Conservation (phyloP, 2,797 vertebrate genomes). For the Avahi laniger region DNA sequence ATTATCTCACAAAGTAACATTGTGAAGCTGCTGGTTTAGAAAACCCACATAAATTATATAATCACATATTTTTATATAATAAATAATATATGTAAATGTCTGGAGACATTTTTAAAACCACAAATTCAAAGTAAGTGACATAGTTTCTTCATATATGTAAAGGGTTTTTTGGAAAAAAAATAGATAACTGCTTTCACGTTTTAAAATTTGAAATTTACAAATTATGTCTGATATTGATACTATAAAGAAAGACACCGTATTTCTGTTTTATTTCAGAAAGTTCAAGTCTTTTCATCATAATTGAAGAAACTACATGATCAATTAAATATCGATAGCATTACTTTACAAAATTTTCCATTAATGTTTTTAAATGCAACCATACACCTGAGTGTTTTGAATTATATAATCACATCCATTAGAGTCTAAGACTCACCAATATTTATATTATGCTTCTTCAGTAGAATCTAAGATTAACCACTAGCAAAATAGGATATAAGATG, state of each 20-base stretch:
- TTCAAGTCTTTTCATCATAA: constrained; percentile 66
- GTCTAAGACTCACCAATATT: neutral
- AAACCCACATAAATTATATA: constrained; percentile 23
- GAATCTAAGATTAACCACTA: neutral
- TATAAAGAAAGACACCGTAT: constrained; percentile 39
- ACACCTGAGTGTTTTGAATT: constrained; percentile 5
- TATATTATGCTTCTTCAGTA: neutral
- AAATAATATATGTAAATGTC: constrained; percentile 39
- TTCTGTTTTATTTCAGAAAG: constrained; percentile 62
- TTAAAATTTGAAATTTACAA: constrained; percentile 48
- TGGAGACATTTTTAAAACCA: constrained; percentile 57
- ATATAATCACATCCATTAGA: neutral
- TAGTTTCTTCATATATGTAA: constrained; percentile 46
- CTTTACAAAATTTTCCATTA: constrained; percentile 44
- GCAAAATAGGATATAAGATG: neutral
- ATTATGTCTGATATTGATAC: constrained; percentile 35
- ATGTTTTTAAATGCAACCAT: constrained; percentile 39
- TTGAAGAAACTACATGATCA: constrained; percentile 45
- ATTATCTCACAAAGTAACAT: constrained; percentile 41
- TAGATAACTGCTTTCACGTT: constrained; percentile 45
- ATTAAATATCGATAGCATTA: constrained; percentile 41
- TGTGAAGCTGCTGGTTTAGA: neutral
- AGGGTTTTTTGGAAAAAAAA: constrained; percentile 27
- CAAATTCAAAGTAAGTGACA: constrained; percentile 43
- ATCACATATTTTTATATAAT: constrained; percentile 24